Evolutionary conservation across 1,140 invertebrate species (phyloP).

Genomic region (Saccostrea cuccullata): DNA sequence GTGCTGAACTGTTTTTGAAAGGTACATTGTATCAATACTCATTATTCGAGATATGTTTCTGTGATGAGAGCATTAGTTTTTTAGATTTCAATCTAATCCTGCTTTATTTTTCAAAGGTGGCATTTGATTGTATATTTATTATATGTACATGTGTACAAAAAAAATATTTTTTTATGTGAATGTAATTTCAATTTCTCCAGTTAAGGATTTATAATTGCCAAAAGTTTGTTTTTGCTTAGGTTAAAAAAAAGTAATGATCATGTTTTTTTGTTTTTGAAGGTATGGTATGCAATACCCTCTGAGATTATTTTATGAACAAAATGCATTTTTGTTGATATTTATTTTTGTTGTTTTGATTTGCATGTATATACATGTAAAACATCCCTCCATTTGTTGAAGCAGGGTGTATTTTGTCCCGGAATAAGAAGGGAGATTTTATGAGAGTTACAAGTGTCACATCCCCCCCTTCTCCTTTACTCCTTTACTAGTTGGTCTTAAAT

Average conservation of each 20-base stretch:
- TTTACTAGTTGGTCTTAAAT: no score
- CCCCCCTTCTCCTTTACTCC: no score
- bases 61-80: background rate
- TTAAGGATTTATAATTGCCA: background rate
- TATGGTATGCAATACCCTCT: conserved; percentile 1
- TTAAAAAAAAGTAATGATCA: background rate
- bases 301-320: conserved; percentile 21
- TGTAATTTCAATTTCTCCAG: background rate
- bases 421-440: background rate
- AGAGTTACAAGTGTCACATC: background rate
- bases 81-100: background rate
- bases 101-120: background rate
- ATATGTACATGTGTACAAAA: background rate
- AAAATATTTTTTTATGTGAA: background rate
- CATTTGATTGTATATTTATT: background rate
- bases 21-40: background rate
- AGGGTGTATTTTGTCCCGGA: background rate
- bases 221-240: conserved; percentile 15
- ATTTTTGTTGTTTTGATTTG: background rate
- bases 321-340: conserved; percentile 9
- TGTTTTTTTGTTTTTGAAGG: conserved; percentile 1
- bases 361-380: background rate
- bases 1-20: background rate
- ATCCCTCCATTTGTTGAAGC: background rate
- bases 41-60: background rate